phyloP scores from a whole-genome alignment of 2,888 invertebrate genomes.

The Hypercompe scribonia region DNA sequence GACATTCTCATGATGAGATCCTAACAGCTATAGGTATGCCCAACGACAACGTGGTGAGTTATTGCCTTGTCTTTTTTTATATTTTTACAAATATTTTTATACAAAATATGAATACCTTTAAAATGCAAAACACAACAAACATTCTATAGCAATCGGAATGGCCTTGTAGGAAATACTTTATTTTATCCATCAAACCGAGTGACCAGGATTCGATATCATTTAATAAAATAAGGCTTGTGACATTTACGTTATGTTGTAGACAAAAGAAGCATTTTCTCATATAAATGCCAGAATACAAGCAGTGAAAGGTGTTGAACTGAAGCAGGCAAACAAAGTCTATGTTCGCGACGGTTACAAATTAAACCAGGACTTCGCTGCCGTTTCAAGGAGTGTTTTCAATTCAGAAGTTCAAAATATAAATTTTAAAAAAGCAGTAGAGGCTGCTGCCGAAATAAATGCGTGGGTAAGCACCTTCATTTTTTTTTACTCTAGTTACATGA shows the following conservation, averaged over 20 bases:
- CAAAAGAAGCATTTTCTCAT: slow-evolving; percentile 62
- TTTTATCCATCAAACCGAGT: too few relatives aligned
- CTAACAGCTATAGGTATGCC: slow-evolving; percentile 67
- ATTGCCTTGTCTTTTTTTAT: too few relatives aligned
- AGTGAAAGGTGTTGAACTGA: slow-evolving; percentile 83
- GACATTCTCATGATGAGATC: slow-evolving; percentile 71
- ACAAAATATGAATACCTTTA: neutral
- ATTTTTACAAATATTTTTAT: neutral
- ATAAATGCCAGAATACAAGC: slow-evolving; percentile 55
- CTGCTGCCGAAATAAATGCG: slow-evolving; percentile 89
- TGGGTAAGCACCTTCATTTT: slow-evolving; percentile 86
- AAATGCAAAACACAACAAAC: neutral
- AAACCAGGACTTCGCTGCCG: slow-evolving; percentile 82
- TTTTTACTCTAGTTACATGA: too few relatives aligned
- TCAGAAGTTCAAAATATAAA: slow-evolving; percentile 88
- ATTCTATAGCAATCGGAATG: neutral
- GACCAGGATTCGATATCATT: too few relatives aligned
- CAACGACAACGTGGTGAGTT: slow-evolving; percentile 63
- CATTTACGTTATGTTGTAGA: slow-evolving; percentile 53
- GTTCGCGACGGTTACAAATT: slow-evolving; percentile 81
- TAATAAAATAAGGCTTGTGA: neutral
- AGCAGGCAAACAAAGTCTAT: slow-evolving; percentile 90
- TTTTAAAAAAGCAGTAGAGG: slow-evolving; percentile 81
- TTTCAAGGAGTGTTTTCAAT: slow-evolving; percentile 86
- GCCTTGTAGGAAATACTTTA: too few relatives aligned